Percentiles rank a stretch among this genome's conserved stretches.
These are phyloP conservation scores for Drosophila arawakana DNA, from an alignment of 1,140 invertebrate species.

Conservation along the genomic window DNA sequence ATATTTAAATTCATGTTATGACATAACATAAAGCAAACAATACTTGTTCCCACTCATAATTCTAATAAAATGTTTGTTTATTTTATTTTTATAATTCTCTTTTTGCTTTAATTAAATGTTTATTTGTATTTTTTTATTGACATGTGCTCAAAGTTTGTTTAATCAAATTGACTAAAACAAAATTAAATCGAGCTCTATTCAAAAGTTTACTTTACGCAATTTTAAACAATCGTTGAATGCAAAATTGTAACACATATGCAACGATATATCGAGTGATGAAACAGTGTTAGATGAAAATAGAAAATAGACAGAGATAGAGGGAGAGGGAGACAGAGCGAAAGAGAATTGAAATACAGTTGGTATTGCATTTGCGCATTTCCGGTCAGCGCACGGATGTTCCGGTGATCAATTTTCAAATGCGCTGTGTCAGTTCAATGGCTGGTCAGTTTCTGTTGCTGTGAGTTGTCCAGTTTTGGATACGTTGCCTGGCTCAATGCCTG, in stretches of 20 bases:
- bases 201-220: conserved; percentile 9
- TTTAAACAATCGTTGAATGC: conserved; percentile 57
- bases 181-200: not conserved
- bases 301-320: not conserved
- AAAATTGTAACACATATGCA: conserved; percentile 60
- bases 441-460: conserved; percentile 39
- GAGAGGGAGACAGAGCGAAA: not conserved
- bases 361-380: conserved; percentile 79
- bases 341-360: conserved; percentile 31
- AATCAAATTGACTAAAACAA: not conserved
- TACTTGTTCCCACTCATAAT: no score
- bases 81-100: no score
- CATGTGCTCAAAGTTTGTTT: not conserved
- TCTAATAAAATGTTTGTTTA: no score
- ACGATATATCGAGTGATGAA: not conserved
- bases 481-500: conserved; percentile 11
- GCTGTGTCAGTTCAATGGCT: conserved; percentile 66
- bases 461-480: conserved; percentile 24
- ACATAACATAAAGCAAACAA: no score
- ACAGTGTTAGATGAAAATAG: not conserved
- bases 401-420: conserved; percentile 83
- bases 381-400: conserved; percentile 81
- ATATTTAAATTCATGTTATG: no score
- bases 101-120: no score
- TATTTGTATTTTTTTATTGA: no score